Percentiles rank a stretch among this genome's conserved stretches.
These are phyloP conservation scores for Tiliacea citrago DNA, from an alignment of 2,888 invertebrate genomes.

Conservation along the genomic window DNA sequence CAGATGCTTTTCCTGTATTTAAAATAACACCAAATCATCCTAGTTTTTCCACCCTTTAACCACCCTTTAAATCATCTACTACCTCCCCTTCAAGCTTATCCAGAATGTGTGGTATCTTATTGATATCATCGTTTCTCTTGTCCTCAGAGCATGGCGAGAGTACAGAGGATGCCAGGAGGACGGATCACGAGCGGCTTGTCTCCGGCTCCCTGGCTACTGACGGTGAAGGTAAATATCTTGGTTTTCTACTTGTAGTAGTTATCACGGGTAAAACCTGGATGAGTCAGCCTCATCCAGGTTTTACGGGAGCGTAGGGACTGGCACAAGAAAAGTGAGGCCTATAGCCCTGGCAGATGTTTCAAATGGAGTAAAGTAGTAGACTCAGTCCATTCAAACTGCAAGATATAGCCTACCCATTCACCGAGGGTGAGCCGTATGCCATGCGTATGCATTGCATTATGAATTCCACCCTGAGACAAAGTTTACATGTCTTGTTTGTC, in stretches of 20 bases:
- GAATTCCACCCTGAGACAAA: not conserved
- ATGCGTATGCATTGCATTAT: not conserved
- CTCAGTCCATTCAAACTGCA: not conserved
- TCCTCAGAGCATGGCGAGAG: constrained; percentile 89
- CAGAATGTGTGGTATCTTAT: not conserved
- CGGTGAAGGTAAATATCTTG: constrained; percentile 93
- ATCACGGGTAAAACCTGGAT: not conserved
- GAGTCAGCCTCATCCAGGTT: too few relatives aligned
- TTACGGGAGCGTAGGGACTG: not conserved
- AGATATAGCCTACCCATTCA: too few relatives aligned
- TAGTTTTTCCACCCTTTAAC: not conserved
- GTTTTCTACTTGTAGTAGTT: not conserved
- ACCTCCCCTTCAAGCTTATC: not conserved
- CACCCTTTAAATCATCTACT: not conserved
- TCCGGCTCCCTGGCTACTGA: constrained; percentile 95
- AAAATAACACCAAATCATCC: not conserved
- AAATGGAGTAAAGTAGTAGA: too few relatives aligned
- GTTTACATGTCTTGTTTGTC: not conserved
- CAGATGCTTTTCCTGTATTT: not conserved
- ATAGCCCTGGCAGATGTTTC: not conserved
- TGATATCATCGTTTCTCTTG: constrained; percentile 63
- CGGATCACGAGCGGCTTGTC: constrained; percentile 91
- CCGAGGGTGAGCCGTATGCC: not conserved
- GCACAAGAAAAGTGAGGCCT: not conserved
- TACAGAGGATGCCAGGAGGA: constrained; percentile 93